Percentiles rank a stretch among this genome's conserved stretches.
These are phyloP conservation scores for Holacanthella duospinosa DNA, from an alignment of 2,888 invertebrate genomes.

Conservation along the genomic window DNA sequence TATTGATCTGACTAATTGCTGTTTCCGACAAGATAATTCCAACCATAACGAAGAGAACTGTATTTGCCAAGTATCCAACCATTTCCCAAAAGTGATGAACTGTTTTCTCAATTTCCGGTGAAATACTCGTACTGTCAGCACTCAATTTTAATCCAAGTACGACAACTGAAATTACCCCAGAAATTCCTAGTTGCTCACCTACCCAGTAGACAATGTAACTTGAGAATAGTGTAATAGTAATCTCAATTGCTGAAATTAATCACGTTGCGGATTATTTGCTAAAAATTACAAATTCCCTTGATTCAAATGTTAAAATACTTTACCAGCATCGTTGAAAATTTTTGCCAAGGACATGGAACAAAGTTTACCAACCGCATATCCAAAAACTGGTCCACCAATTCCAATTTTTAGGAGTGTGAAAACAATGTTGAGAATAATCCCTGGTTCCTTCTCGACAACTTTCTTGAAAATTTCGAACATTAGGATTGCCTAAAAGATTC, in stretches of 20 bases:
- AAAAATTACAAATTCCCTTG: neutral
- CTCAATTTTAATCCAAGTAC: conserved; percentile 43
- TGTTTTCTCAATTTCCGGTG: conserved; percentile 43
- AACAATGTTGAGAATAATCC: neutral
- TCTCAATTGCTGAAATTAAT: conserved; percentile 41
- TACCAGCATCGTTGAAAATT: conserved; percentile 1
- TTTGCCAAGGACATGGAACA: neutral
- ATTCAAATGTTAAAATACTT: neutral
- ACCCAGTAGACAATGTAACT: conserved; percentile 44
- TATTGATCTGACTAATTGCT: conserved; percentile 45
- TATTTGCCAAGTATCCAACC: conserved; percentile 47
- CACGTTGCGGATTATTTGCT: too few species aligned
- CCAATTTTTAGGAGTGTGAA: neutral
- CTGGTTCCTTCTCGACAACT: neutral
- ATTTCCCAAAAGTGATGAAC: conserved; percentile 44
- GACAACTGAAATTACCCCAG: conserved; percentile 45
- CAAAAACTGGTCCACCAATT: neutral
- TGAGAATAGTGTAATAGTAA: conserved; percentile 43
- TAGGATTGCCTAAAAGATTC: neutral
- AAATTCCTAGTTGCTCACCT: conserved; percentile 35
- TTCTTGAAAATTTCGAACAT: neutral
- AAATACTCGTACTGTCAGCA: conserved; percentile 42
- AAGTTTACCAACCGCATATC: neutral
- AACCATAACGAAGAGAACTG: conserved; percentile 52
- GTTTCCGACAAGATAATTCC: conserved; percentile 52